Base-by-base conservation (phyloP, 92 coral and sea anemone species). In the Umimayanthus chanpuru region DNA sequence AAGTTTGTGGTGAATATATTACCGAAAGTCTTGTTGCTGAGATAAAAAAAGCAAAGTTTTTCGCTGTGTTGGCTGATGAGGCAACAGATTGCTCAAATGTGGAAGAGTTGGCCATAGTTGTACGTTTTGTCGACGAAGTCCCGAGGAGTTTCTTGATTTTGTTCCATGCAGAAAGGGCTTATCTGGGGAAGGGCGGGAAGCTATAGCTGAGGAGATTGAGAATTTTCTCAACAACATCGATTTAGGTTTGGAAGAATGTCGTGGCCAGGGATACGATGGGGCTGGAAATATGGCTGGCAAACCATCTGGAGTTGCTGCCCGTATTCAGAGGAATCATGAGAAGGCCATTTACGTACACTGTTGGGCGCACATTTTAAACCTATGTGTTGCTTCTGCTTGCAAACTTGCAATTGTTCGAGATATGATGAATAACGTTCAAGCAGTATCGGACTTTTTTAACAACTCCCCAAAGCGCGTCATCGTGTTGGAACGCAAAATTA, bases 211-310 rank as follows among this genome's bases (percentile, higher is more conserved):
- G n/a, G 43, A 50, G 43, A 89, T 89, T 39, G 9, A 79, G n/a
- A 53, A 89, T 26, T 77, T 85, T 50, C 72, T 89, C 84, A 23
- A 44, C 36, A 67, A 70, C 75, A 21, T 77, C 29, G 67, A 77
- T 39, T 67, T 85, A 12, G 29, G 78, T 14, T 76, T 89, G 79
- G 66, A 76, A 32, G 65, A 73, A 18, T 89, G 91, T 56, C 73
- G 91, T 39, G 89, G 88, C 29, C 85, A 84, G 66, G 91, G 91
- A 6, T 83, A 89, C 86, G 89, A 89, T 76, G 91, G 91, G 10
- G 89, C 84, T 26, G 87, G 88, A 30, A 89, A 89, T 38, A 76
- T 89, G 89, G 82, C 88, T 16, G 91, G 91, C 5, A 87, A 64
- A 78, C n/a, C 77, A 26, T 87, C 85, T 65, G 83, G 89, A 58